These are phyloP conservation scores for Pseudochirops corinnae DNA, from an alignment of 2,797 vertebrate species.

Conservation along the genomic window DNA sequence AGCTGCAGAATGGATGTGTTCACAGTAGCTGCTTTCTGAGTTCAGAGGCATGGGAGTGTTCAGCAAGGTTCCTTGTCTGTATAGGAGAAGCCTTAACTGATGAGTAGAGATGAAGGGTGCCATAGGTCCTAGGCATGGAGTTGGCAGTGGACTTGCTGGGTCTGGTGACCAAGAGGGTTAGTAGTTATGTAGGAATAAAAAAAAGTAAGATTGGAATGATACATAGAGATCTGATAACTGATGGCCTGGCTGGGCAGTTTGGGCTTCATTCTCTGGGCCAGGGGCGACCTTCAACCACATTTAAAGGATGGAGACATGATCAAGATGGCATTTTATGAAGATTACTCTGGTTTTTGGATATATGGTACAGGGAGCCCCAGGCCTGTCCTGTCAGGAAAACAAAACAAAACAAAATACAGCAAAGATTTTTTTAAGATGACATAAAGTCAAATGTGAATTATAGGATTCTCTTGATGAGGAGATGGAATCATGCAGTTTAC, in stretches of 20 bases:
- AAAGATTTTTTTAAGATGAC: neutral
- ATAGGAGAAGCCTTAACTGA: neutral
- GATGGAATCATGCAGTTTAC: neutral
- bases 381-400: neutral
- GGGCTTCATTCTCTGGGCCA: neutral
- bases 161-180: neutral
- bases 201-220: neutral
- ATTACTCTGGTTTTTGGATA: neutral
- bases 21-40: neutral
- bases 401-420: neutral
- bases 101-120: neutral
- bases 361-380: neutral
- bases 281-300: neutral
- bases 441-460: neutral
- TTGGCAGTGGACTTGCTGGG: neutral
- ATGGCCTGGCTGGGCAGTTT: neutral
- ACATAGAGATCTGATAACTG: neutral
- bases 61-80: neutral
- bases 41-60: neutral
- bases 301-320: neutral
- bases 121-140: rapidly evolving
- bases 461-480: neutral
- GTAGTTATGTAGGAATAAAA: neutral
- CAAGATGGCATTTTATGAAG: neutral
- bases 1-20: neutral